Conservation (phyloP, 2,797 vertebrate species). For the Fistularia commersonii region DNA sequence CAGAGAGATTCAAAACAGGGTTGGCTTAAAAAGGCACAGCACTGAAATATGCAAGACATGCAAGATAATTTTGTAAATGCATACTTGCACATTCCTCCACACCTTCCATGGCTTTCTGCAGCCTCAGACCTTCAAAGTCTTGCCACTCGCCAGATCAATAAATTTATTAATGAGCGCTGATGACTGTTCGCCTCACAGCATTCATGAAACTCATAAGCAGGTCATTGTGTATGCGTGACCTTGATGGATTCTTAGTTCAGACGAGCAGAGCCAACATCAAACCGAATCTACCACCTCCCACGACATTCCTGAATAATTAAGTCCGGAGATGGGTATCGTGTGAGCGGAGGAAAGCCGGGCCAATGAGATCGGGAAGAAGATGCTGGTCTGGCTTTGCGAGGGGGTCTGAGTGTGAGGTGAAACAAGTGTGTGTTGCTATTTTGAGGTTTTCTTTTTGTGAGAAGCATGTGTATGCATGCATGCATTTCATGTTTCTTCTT, state of each 20-base stretch:
- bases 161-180: slow-evolving; percentile 35
- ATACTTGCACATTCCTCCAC: too few relatives aligned
- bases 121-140: slow-evolving; percentile 9
- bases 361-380: neutral
- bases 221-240: slow-evolving; percentile 27
- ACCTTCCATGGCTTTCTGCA: slow-evolving; percentile 18
- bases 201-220: slow-evolving; percentile 25
- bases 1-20: too few relatives aligned
- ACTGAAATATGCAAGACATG: too few relatives aligned
- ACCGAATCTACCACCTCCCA: slow-evolving; percentile 17
- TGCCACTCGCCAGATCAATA: slow-evolving; percentile 20
- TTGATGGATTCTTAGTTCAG: slow-evolving; percentile 22
- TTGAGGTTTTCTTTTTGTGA: neutral
- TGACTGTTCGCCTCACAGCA: slow-evolving; percentile 10
- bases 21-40: too few relatives aligned
- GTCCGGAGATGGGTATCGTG: slow-evolving; percentile 1
- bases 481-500: too few relatives aligned
- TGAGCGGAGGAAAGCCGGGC: neutral
- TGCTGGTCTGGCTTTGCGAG: neutral
- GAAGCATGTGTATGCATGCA: too few relatives aligned
- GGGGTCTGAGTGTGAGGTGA: neutral
- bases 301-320: slow-evolving; percentile 34
- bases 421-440: neutral
- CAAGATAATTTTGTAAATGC: neutral
- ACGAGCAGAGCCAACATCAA: slow-evolving; percentile 14